Evolutionary conservation across 2,888 invertebrate genomes (phyloP), one percentile per base, ranked within the genome.

Genomic region (Napeogenes inachia): DNA sequence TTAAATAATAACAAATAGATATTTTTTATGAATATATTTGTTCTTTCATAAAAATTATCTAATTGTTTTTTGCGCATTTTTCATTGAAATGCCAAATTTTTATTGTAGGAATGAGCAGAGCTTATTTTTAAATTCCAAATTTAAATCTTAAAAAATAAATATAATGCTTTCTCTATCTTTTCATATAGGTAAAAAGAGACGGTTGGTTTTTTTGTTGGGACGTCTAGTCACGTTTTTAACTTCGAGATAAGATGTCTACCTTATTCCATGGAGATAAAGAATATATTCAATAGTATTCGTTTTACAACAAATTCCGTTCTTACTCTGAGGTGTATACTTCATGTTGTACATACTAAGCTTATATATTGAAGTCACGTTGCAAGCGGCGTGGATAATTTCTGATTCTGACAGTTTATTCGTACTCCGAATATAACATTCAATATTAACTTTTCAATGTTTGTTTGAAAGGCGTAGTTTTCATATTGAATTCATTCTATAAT

Each of bases 341-440:
- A 33, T 30, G 32, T 30, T 54, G 30, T 21, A 30, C 21, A 5
- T n/a, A 13, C 13, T 21, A 13, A 3, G 38, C 53, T 53, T 61
- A 13, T 56, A 50, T 59, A 13, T 60, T 75, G 68, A 70, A 76
- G 91, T 92, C 92, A 92, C 92, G 92, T 92, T 92, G 92, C 92
- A 87, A 79, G 88, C 89, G 91, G 92, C 91, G 92, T 92, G 92
- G 89, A 75, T 67, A 64, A 68, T 67, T 65, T 63, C 56, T 61
- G 54, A 67, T 58, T 68, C 60, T 70, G 64, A 64, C 66, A 66
- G 57, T 62, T 35, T 60, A 64, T 64, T 59, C 65, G 57, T 65
- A 61, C 62, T 64, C 65, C 66, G 54, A 63, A 47, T 60, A 55
- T 53, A 35, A 56, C 57, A 62, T 54, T 65, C 32, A 54, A 59